Conservation (phyloP, 2,888 invertebrate species). For the Sarcophaga carnaria region DNA sequence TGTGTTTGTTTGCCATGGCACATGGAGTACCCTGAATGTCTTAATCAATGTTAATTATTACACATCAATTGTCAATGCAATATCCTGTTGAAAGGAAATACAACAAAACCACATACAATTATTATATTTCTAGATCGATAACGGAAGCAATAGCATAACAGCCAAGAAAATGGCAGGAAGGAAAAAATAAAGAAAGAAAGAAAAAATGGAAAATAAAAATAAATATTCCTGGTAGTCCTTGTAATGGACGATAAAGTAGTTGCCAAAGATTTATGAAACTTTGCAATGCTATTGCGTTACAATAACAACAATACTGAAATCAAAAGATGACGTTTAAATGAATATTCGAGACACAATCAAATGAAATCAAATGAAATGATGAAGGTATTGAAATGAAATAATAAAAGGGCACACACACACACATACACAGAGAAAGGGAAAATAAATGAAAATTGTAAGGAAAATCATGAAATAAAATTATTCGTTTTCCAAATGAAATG, state of each 20-base stretch:
- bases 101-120: slow-evolving; percentile 51
- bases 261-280: slow-evolving; percentile 57
- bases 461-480: slow-evolving; percentile 45
- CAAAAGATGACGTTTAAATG: slow-evolving; percentile 47
- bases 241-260: neutral
- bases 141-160: slow-evolving; percentile 42
- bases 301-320: slow-evolving; percentile 24
- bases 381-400: neutral
- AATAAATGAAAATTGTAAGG: slow-evolving; percentile 31
- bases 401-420: neutral
- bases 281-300: slow-evolving; percentile 48
- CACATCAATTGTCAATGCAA: slow-evolving; percentile 65
- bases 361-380: neutral
- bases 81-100: slow-evolving; percentile 60
- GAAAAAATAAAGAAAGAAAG: slow-evolving; percentile 19
- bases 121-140: slow-evolving; percentile 58
- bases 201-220: neutral
- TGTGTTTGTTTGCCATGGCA: too few species aligned
- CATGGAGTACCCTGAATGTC: slow-evolving; percentile 15
- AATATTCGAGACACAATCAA: neutral
- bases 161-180: slow-evolving; percentile 10
- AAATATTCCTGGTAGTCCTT: neutral
- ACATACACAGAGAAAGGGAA: neutral
- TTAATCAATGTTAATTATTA: slow-evolving; percentile 66
- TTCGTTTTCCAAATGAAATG: slow-evolving; percentile 61